These are phyloP conservation scores for Cotesia vestalis DNA, from an alignment of 1,140 invertebrate species.

Conservation along the genomic window DNA sequence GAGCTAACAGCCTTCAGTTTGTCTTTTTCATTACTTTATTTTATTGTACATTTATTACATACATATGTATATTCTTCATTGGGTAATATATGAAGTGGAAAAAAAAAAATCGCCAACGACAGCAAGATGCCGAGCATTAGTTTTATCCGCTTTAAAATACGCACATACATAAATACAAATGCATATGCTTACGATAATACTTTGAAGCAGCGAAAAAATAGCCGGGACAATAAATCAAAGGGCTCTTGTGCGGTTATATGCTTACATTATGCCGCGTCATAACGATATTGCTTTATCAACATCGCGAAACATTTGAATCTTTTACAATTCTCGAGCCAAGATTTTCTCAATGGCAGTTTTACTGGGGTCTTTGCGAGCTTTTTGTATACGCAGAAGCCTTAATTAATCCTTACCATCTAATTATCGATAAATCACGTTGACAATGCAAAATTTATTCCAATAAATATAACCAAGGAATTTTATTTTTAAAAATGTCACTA, in stretches of 20 bases:
- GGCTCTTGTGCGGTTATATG: slow-evolving; percentile 31
- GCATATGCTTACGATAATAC: not conserved
- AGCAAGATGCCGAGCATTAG: slow-evolving; percentile 12
- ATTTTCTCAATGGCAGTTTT: not conserved
- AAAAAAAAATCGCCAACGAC: slow-evolving; percentile 32
- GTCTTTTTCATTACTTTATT: not conserved
- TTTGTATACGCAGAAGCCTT: slow-evolving; percentile 7
- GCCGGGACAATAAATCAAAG: slow-evolving; percentile 31
- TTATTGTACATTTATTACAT: not conserved
- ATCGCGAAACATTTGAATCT: slow-evolving; percentile 35
- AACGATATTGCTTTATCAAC: slow-evolving; percentile 45
- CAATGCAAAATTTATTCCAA: slow-evolving; percentile 1
- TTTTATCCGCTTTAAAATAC: slow-evolving; percentile 31
- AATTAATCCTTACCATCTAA: slow-evolving; percentile 22
- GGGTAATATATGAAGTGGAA: not conserved
- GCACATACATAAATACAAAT: slow-evolving; percentile 12
- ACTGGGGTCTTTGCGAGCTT: not conserved
- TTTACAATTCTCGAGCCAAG: slow-evolving; percentile 23
- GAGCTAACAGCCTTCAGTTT: not conserved
- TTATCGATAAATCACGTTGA: slow-evolving; percentile 19
- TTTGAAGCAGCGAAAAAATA: too few relatives aligned
- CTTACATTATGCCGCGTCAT: slow-evolving; percentile 41
- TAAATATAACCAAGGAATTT: not conserved
- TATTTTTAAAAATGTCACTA: not conserved
- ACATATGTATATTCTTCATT: not conserved